Evolutionary conservation across 2,113 vertebrate species (phyloP), one percentile per base, ranked within the genome.

Genomic region (Chelonoidis abingdonii): DNA sequence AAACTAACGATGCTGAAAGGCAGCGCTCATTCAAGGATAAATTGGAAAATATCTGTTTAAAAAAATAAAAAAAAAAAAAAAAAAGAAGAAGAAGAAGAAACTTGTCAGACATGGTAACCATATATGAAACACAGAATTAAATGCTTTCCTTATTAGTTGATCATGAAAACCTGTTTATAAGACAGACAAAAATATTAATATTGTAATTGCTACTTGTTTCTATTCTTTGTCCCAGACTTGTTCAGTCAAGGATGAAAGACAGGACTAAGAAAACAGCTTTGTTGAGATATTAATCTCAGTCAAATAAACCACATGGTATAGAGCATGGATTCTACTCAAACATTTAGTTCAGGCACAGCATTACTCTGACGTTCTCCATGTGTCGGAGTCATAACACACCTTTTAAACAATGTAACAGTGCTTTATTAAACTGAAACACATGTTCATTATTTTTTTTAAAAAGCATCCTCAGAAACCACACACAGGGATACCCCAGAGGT

Each of bases 21-120:
- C 99, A 99, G 83, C 99, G 99, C 57, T 99, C 99, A 97, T 99
- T 99, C 98, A 99, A 98, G 49, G 99, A 99, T 95, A 99, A 98
- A 95, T 99, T 99, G 92, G 99, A 99, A 98, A 99, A 99, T 97
- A 99, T 99, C 99, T 99, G 98, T 76, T 89, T 84, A 96, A 57
- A 84, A 93, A 90, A 59, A n/a, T n/a, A n/a, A n/a, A 80, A 75
- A 8, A 85, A 93, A 47, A 65, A 84, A 93, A 90, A 59, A 38
- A 80, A 78, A 8, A 86, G 5, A 44, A 44, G 5, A 44, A 44
- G 92, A 50, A 56, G 95, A 22, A 84, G 1, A 25, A 12, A 49
- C 41, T 76, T 22, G 22, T 94, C 62, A 93, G 19, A 80, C 44
- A 3, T 93, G 11, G 1, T 27, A 85, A 86, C 52, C 19, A 75